Conservation (phyloP, 1,140 invertebrate species). For the Drosophila nikananu region DNA sequence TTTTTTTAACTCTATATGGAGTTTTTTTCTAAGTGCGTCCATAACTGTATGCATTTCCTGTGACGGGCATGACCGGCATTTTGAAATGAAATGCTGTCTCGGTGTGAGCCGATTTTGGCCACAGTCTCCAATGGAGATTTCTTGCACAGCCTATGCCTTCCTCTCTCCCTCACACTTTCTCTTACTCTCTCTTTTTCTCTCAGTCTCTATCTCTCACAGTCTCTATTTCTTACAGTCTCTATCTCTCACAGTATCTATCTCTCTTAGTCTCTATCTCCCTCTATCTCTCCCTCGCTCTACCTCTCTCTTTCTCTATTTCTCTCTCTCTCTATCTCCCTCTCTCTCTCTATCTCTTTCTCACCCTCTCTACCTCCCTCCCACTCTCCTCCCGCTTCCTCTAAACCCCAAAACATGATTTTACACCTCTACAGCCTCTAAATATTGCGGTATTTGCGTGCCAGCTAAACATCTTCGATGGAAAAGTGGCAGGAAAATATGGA, state of each 20-base stretch:
- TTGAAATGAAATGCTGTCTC: constrained; percentile 12
- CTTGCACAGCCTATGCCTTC: not conserved
- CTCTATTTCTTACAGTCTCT: no score
- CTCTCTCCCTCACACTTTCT: not conserved
- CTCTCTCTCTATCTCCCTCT: no score
- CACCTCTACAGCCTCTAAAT: constrained; percentile 26
- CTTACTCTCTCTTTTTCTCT: no score
- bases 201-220: no score
- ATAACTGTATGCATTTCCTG: constrained; percentile 11
- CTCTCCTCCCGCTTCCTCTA: constrained; percentile 2
- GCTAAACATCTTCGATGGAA: constrained; percentile 14
- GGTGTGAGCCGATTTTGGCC: not conserved
- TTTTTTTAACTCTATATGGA: no score
- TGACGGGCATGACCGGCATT: not conserved
- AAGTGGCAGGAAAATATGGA: not conserved
- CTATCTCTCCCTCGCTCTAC: not conserved
- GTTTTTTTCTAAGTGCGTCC: not conserved
- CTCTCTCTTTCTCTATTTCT: no score
- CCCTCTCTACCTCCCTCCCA: not conserved
- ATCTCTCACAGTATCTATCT: no score
- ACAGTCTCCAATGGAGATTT: constrained; percentile 22
- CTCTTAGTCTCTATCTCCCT: no score
- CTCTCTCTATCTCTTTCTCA: not conserved
- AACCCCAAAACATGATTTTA: constrained; percentile 46
- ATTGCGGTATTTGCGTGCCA: constrained; percentile 45